Evolutionary conservation across 2,113 vertebrate species (phyloP), one percentile per base, ranked within the genome.

Genomic region (Platichthys stellatus): DNA sequence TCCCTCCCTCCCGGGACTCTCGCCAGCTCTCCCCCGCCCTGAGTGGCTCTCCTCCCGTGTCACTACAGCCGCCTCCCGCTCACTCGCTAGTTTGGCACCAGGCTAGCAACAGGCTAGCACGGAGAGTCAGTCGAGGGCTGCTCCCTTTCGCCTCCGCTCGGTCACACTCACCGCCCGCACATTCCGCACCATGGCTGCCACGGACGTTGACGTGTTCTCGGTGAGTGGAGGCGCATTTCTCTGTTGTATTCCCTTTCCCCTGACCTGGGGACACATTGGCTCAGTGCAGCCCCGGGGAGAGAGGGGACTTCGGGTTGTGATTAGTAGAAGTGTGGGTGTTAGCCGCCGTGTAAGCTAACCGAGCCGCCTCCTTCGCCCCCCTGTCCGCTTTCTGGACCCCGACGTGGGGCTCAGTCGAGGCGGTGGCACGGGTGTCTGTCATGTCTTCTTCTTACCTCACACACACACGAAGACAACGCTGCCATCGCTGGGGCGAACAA

Each of bases 201-300:
- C 95, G 62, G 97, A 98, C 77, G 89, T 97, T 80, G 96, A 98
- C 83, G 95, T 96, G 66, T 94, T 95, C 90, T 94, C 95, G 85
- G 97, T 98, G 85, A 95, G 96, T 92, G 65, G 28, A 35, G 6
- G 4, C 1, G 54, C 14, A 6, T 2, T 21, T 28, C 23, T 53
- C 21, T 10, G 10, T 4, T 13, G 14, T 51, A 51, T 18, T 47
- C 14, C 28, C 28, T 5, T 28, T 28, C 28, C 28, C 5, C 24
- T 24, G 24, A 5, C 28, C 13, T 15, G 1, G 47, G 17, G 47
- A 9, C 21, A 23, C 21, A 8, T 54, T 57, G 20, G 12, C 23
- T 3, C 26, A 70, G 31, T 51, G 67, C 43, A 64, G 71, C 26
- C 65, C 4, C 15, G 14, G 17, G 47, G 7, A 49, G 47, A 51